Evolutionary conservation across 2,888 invertebrate species (phyloP), one percentile per base, ranked within the genome.

Genomic region (Cerceris ruficornis): DNA sequence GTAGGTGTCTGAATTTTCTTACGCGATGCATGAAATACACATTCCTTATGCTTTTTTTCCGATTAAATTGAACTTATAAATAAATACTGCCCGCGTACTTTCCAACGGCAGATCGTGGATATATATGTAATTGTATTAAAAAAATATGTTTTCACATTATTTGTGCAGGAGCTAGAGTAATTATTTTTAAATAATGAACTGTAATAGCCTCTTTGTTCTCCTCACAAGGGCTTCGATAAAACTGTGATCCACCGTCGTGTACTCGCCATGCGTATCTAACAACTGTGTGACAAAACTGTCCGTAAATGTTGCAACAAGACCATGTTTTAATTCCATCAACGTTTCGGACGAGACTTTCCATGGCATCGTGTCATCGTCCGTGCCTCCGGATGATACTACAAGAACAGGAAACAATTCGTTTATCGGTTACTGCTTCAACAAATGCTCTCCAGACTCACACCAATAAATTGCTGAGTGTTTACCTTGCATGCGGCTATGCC

Each of bases 271-370:
- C 0, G 95, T 95, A 68, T 95, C 95, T 62, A 96, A 91, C 11
- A 97, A 93, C 85, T 96, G 95, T 74, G 95, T 95, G 68, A 96
- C 95, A 92, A 97, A 97, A 80, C 95, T 95, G 89, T 97, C 97
- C 88, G 95, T 96, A 91, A 97, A 96, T 15, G 96, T 94, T 0
- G 95, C 94, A 43, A 96, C 94, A 11, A 97, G 93, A 46, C 95
- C 95, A 90, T 96, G 95, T 87, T 96, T 96, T 68, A 97, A 92
- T 86, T 94, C 94, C 43, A 94, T 93, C 67, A 96, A 93, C 76
- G 95, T 95, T 83, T 95, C 94, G 6, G 93, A 93, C 0, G 94
- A 93, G 52, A 94, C 93, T 88, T 94, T 93, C 94, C 95, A 94
- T 49, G 91, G 89, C 15, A 88, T 76, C 66, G 88, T 84, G 70